These are phyloP conservation scores for Thaumatotibia leucotreta DNA, from an alignment of 1,140 invertebrate species.

Conservation along the genomic window DNA sequence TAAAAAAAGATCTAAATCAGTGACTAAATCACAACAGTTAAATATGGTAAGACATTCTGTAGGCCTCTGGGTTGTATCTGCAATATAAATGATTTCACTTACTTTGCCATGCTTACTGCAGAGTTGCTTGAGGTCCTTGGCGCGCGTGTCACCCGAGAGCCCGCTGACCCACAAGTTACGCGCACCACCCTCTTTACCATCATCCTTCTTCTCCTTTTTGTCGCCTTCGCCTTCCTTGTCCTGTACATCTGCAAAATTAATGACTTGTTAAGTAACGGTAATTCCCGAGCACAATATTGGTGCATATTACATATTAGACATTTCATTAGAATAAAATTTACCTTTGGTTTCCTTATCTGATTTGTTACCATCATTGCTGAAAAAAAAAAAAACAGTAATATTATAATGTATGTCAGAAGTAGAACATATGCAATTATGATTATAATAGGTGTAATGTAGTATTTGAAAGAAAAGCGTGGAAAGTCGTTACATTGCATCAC, in stretches of 20 bases:
- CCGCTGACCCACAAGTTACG: slow-evolving; percentile 96
- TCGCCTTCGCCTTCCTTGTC: slow-evolving; percentile 56
- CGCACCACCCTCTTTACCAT: slow-evolving; percentile 61
- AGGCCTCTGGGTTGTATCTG: background rate
- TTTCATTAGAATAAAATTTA: slow-evolving; percentile 19
- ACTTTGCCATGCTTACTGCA: slow-evolving; percentile 94
- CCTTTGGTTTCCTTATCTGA: slow-evolving; percentile 65
- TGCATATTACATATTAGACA: too few species aligned
- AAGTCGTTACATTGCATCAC: slow-evolving; percentile 29
- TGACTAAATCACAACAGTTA: background rate
- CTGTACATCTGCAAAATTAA: slow-evolving; percentile 51
- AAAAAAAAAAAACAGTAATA: slow-evolving; percentile 34
- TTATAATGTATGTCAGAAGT: background rate
- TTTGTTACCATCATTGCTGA: slow-evolving; percentile 63
- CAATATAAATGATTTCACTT: background rate
- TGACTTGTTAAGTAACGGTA: background rate
- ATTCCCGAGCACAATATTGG: background rate
- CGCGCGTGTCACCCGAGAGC: slow-evolving; percentile 90
- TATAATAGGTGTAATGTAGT: background rate
- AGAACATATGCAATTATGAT: background rate
- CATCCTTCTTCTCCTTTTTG: slow-evolving; percentile 65
- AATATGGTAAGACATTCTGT: background rate
- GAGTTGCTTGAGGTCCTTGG: slow-evolving; percentile 93
- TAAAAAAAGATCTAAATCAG: slow-evolving; percentile 20
- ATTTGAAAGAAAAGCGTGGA: slow-evolving; percentile 17